phyloP scores from a whole-genome alignment of 2,113 vertebrate species.

The Oryzias curvinotus region DNA sequence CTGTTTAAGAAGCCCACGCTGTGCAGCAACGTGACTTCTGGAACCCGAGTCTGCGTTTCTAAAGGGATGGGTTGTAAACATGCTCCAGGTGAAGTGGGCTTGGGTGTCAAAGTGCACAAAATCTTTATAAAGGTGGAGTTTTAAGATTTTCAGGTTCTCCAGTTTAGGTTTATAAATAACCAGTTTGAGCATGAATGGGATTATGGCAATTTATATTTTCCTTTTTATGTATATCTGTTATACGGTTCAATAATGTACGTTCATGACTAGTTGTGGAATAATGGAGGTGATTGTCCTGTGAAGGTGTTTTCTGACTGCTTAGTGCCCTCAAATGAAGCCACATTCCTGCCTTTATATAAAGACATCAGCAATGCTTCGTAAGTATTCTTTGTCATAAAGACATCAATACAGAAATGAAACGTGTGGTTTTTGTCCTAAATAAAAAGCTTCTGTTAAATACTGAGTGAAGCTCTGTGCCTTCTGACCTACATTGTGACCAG shows the following conservation, averaged over 20 bases:
- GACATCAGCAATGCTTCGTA: constrained; percentile 13
- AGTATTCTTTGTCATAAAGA: constrained; percentile 4
- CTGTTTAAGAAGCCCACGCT: constrained; percentile 26
- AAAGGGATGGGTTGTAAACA: constrained; percentile 44
- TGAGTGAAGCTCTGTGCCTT: too few relatives aligned
- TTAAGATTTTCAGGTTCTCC: constrained; percentile 18
- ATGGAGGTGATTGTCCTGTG: constrained; percentile 2
- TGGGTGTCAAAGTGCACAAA: constrained; percentile 28
- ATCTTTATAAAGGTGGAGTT: constrained; percentile 24
- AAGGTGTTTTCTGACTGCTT: constrained; percentile 7
- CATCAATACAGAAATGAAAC: too few relatives aligned
- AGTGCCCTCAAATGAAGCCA: constrained; percentile 45
- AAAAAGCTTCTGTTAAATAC: too few relatives aligned
- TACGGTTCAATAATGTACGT: background rate
- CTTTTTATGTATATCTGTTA: constrained; percentile 35
- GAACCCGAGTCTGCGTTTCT: constrained; percentile 55
- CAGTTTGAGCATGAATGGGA: constrained; percentile 28
- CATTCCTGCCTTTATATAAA: constrained; percentile 22
- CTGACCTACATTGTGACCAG: too few relatives aligned
- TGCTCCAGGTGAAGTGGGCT: constrained; percentile 34
- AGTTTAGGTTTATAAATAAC: constrained; percentile 43
- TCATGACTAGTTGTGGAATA: constrained; percentile 9
- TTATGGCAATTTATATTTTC: constrained; percentile 23
- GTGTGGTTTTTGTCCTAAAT: too few relatives aligned
- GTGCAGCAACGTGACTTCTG: constrained; percentile 38